Evolutionary conservation across 2,113 vertebrate species (phyloP), one percentile per base, ranked within the genome.

Genomic region (Prochilodus magdalenae): DNA sequence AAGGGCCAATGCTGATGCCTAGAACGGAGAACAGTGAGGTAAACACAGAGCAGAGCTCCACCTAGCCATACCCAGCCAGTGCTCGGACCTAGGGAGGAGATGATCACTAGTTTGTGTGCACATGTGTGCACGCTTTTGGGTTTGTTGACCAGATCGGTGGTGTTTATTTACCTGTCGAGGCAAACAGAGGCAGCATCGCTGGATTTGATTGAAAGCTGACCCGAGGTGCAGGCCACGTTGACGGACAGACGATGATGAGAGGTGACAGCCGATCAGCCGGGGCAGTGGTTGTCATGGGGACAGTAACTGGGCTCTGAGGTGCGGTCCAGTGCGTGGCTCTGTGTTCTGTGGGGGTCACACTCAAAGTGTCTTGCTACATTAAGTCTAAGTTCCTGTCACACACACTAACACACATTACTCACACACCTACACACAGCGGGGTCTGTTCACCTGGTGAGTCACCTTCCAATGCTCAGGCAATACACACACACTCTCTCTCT

Each of bases 381-480:
- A 22, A 20, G 20, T 67, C 5, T 55, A 65, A 22, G 5, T 49
- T 26, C 29, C 49, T 12, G 49, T 74, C 40, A 13, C 70, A 60
- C 76, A 74, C 51, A 69, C 40, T 73, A 20, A 73, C 57, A 72
- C 66, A 63, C 59, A 36, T 75, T 57, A 63, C 72, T 66, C 44
- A 27, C 44, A 27, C 27, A 72, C 75, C 12, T 22, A 70, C 40
- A 72, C 76, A 36, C 53, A 29, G 13, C 33, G 26, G 73, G 49
- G 13, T 24, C 59, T 80, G 63, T 75, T 80, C 80, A 29, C 63
- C 20, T 26, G 24, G 66, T 84, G 83, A 84, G 51, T 84, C 82
- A 84, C 75, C 27, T 27, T 36, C 53, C 30, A 33, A 53, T 33
- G 27, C 26, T 53, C 47, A 55, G 62, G 27, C 47, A 36, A 51